Evolutionary conservation across 2,888 invertebrate species (phyloP).

Genomic region (Epinotia demarniana): DNA sequence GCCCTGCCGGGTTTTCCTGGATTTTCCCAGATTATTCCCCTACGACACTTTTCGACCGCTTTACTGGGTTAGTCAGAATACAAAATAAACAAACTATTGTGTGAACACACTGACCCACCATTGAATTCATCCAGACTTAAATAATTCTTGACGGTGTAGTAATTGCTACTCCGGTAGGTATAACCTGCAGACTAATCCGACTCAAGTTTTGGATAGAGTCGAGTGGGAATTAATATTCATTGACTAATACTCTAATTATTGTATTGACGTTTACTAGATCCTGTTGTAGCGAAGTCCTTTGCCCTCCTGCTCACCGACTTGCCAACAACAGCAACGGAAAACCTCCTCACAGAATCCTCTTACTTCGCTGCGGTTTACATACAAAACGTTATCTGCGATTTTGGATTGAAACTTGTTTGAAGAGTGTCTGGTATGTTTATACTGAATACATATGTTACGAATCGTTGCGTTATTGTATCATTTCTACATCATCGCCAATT

Average conservation of each 20-base stretch:
- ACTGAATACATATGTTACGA: neutral
- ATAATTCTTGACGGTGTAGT: too few relatives aligned
- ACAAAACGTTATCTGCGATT: slow-evolving; percentile 22
- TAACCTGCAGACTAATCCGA: too few relatives aligned
- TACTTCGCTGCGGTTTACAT: slow-evolving; percentile 9
- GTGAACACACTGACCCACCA: too few relatives aligned
- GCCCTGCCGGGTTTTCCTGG: too few relatives aligned
- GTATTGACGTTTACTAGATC: neutral
- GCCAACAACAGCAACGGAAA: neutral
- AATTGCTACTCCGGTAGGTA: too few relatives aligned
- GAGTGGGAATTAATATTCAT: too few relatives aligned
- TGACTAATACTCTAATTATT: neutral
- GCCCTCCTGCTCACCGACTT: neutral
- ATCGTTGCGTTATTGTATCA: slow-evolving; percentile 44
- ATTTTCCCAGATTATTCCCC: too few relatives aligned
- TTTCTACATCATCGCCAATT: neutral
- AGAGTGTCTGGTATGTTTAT: neutral
- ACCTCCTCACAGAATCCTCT: neutral
- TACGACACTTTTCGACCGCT: too few relatives aligned
- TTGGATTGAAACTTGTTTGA: slow-evolving; percentile 39
- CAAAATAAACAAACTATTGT: too few relatives aligned
- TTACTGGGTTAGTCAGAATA: too few relatives aligned
- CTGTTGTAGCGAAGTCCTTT: neutral
- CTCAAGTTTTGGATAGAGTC: too few relatives aligned
- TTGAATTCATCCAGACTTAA: too few relatives aligned